These are phyloP conservation scores for Lophotriccus pileatus DNA, from an alignment of 2,797 vertebrate species.

Conservation along the genomic window DNA sequence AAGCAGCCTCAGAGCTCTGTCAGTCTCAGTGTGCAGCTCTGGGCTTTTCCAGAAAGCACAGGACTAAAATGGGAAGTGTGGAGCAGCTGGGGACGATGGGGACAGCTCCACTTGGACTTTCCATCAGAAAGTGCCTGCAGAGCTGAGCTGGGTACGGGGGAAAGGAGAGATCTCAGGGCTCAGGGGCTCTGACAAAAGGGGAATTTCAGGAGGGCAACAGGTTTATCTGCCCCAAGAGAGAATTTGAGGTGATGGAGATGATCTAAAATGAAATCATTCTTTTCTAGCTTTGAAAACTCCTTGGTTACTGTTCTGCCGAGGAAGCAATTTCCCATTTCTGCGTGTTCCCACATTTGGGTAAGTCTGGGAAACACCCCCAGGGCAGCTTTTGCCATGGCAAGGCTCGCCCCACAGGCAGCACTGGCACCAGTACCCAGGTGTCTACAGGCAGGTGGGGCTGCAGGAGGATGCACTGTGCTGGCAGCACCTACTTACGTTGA, in stretches of 20 bases:
- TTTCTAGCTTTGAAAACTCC: neutral
- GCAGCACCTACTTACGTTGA: slow-evolving; percentile 86
- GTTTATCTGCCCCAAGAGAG: neutral
- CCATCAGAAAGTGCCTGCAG: neutral
- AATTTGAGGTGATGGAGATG: neutral
- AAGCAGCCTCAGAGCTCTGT: neutral
- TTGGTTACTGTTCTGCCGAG: neutral
- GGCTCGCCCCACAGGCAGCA: neutral
- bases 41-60: neutral
- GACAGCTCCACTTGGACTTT: neutral
- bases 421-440: rapidly evolving
- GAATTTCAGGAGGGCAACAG: neutral
- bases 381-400: neutral
- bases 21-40: neutral
- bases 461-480: neutral
- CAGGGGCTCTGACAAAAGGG: neutral
- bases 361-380: neutral
- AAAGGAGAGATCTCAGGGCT: neutral
- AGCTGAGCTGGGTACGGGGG: neutral
- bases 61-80: neutral
- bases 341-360: neutral
- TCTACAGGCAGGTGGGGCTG: rapidly evolving
- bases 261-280: neutral
- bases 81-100: neutral
- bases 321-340: neutral